Base-by-base conservation (phyloP, 2,113 vertebrate species). In the Mormyrus lacerda region DNA sequence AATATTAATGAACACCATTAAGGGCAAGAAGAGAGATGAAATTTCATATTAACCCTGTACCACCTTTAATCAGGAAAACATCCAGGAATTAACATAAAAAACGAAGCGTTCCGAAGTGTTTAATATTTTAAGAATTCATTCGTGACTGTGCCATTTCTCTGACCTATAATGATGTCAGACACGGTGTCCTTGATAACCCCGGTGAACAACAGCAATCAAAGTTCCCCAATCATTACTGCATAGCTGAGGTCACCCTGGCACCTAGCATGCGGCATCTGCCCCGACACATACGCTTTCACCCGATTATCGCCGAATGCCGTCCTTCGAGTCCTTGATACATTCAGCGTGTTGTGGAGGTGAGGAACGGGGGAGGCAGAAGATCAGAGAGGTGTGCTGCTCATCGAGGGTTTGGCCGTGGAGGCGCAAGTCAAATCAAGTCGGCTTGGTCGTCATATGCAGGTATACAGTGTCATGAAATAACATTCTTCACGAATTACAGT, bases 1-100 rank as follows among this genome's bases (percentile, higher is more conserved):
- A 90, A 90, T 90, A 90, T 88, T 90, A 83, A 90, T 83, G 89
- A 83, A 88, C 65, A 42, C 86, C 86, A 88, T 90, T 88, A 90
- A 50, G 51, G 51, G 69, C 35, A 58, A 83, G 73, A 90, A 87
- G 79, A 90, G 53, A 89, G 69, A 51, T 89, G 65, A 89, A 76
- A 82, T 89, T 89, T 87, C 27, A 83, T 76, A 90, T 90, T 90
- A 90, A 90, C 65, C 89, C 61, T 47, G 85, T 79, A 90, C 24
- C 42, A 76, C 85, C 27, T 90, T 89, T 65, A 50, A 89, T 89
- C 88, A 55, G n/a, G 79, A 89, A 73, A 53, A 79, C 88, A 89
- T 83, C 48, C 19, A 82, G 73, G 73, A 89, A 89, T 89, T 89
- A 83, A 83, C 48, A 55, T 82, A 44, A 89, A 47, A 85, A 84